Conservation (phyloP, 2,797 vertebrate species). For the Pterois miles region DNA sequence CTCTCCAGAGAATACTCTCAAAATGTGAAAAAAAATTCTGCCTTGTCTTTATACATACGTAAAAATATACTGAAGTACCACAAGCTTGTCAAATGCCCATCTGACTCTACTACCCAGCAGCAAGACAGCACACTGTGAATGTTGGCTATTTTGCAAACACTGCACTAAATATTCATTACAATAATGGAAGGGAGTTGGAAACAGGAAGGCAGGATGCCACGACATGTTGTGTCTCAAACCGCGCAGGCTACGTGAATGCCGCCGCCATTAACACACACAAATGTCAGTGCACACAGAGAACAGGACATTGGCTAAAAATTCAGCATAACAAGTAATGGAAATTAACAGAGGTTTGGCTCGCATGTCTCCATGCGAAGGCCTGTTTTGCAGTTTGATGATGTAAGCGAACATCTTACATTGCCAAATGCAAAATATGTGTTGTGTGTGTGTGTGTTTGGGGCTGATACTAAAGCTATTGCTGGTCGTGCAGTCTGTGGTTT, state of each 20-base stretch:
- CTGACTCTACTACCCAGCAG: background rate
- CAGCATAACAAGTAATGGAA: constrained; percentile 16
- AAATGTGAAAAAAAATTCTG: background rate
- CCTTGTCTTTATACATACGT: background rate
- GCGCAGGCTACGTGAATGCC: constrained; percentile 11
- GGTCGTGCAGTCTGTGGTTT: background rate
- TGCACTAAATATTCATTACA: constrained; percentile 66
- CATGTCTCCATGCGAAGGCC: background rate
- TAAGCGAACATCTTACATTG: constrained; percentile 13
- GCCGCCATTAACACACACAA: constrained; percentile 8
- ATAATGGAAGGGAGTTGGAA: constrained; percentile 49
- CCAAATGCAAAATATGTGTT: constrained; percentile 4
- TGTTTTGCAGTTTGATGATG: constrained; percentile 11
- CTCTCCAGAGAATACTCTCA: background rate
- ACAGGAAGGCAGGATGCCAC: constrained; percentile 27
- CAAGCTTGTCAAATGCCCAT: constrained; percentile 1
- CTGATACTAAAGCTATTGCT: background rate
- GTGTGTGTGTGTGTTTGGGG: background rate
- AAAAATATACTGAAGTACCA: background rate
- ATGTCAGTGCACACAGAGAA: background rate
- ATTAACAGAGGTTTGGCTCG: constrained; percentile 14
- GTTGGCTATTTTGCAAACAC: constrained; percentile 17
- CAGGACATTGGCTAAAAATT: background rate
- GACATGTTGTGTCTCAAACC: constrained; percentile 24
- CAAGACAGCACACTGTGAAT: constrained; percentile 1